These are phyloP conservation scores for Petrolisthes manimaculis DNA, from an alignment of 2,888 invertebrate genomes.

Conservation along the genomic window DNA sequence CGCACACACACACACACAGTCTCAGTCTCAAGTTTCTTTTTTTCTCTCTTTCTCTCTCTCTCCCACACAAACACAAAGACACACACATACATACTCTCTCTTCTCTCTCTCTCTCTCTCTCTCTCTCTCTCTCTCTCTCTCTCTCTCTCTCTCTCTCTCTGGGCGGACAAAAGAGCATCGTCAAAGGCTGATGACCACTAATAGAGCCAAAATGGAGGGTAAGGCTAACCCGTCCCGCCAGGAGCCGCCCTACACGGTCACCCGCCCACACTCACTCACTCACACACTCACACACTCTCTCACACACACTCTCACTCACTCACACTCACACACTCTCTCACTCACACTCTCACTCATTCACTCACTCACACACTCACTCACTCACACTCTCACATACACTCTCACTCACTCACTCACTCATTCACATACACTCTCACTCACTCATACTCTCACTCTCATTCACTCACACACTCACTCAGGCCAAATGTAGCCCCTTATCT, in stretches of 20 bases:
- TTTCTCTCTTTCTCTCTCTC: constrained; percentile 16
- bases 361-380: no score
- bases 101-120: neutral
- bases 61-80: no score
- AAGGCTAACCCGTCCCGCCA: constrained; percentile 39
- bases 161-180: constrained; percentile 47
- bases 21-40: neutral
- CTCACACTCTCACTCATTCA: no score
- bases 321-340: no score
- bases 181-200: constrained; percentile 54
- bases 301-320: neutral
- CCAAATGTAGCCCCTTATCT: no score
- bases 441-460: no score
- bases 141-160: neutral
- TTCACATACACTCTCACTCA: no score
- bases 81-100: no score
- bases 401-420: no score
- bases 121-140: no score
- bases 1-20: neutral
- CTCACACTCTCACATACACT: no score
- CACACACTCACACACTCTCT: neutral
- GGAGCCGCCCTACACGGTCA: constrained; percentile 13
- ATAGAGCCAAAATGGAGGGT: constrained; percentile 47
- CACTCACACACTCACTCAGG: no score
- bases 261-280: neutral